These are phyloP conservation scores for Philypnodon macrostomus DNA, from an alignment of 2,797 vertebrate species.

Conservation along the genomic window DNA sequence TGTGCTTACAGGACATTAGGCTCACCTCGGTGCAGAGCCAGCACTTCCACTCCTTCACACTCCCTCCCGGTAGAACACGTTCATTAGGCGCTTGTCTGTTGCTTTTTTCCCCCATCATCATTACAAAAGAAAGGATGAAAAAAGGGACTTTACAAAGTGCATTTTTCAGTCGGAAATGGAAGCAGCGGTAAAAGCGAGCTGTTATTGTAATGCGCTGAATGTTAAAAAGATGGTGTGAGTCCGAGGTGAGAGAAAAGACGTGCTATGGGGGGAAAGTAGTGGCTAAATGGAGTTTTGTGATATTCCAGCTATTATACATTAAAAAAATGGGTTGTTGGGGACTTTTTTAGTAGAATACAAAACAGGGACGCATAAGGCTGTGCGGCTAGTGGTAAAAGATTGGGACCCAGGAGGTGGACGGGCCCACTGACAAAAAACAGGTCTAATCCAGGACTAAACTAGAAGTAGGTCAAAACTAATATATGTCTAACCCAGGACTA, in stretches of 20 bases:
- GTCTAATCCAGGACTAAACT: no score
- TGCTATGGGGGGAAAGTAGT: constrained; percentile 13
- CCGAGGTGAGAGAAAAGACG: constrained; percentile 32
- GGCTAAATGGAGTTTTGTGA: constrained; percentile 36
- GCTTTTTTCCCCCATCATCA: neutral
- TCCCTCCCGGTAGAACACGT: neutral
- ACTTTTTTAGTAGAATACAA: no score
- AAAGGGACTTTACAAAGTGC: constrained; percentile 15
- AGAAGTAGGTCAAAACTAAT: no score
- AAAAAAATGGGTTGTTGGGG: no score
- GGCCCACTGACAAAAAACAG: no score
- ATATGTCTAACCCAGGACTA: no score
- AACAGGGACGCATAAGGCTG: no score
- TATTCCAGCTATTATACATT: constrained; percentile 8
- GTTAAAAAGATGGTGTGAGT: constrained; percentile 36
- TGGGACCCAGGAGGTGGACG: no score
- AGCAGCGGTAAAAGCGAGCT: neutral
- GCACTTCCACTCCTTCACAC: constrained; percentile 21
- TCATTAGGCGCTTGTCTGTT: constrained; percentile 14
- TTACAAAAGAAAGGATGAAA: neutral
- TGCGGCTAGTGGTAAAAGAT: no score
- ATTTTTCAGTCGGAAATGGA: constrained; percentile 18
- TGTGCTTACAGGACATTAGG: constrained; percentile 73
- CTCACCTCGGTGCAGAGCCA: constrained; percentile 33
- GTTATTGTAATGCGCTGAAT: constrained; percentile 29